Conservation (phyloP, 2,888 invertebrate genomes). For the Tiliacea citrago region DNA sequence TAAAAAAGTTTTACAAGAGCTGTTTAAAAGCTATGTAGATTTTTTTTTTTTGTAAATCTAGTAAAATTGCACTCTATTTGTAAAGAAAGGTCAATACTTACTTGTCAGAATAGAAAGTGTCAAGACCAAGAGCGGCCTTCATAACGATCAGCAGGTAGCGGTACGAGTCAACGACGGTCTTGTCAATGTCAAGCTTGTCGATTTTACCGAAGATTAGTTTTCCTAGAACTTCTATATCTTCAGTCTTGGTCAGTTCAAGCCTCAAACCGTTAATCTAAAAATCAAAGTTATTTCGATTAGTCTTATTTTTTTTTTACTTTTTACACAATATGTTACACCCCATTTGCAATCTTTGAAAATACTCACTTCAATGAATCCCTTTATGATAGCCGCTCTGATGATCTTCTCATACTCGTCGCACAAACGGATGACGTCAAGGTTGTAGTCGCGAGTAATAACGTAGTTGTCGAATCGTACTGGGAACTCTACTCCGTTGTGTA, state of each 20-base stretch:
- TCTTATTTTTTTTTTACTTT: no score
- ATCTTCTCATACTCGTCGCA: slow-evolving; percentile 87
- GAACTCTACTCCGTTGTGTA: slow-evolving; percentile 90
- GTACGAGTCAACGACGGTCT: slow-evolving; percentile 85
- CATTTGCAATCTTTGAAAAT: neutral
- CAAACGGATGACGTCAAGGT: slow-evolving; percentile 76
- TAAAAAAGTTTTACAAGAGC: neutral
- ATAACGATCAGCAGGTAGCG: slow-evolving; percentile 91
- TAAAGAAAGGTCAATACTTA: slow-evolving; percentile 66
- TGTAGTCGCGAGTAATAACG: slow-evolving; percentile 77
- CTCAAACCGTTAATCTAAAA: slow-evolving; percentile 81
- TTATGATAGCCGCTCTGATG: slow-evolving; percentile 90
- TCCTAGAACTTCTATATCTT: slow-evolving; percentile 90
- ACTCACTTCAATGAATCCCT: slow-evolving; percentile 87
- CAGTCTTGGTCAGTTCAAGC: slow-evolving; percentile 80
- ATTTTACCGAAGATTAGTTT: slow-evolving; percentile 87
- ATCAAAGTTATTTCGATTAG: neutral
- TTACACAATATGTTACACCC: neutral
- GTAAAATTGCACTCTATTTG: neutral
- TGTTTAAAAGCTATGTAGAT: neutral
- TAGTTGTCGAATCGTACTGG: slow-evolving; percentile 88
- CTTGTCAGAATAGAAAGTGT: slow-evolving; percentile 81
- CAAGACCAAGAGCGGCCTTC: slow-evolving; percentile 86
- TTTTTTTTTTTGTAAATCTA: neutral
- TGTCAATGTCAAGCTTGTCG: slow-evolving; percentile 82